Evolutionary conservation across 1,140 invertebrate genomes (phyloP), one percentile per base, ranked within the genome.

Genomic region (Schmidtea mediterranea): DNA sequence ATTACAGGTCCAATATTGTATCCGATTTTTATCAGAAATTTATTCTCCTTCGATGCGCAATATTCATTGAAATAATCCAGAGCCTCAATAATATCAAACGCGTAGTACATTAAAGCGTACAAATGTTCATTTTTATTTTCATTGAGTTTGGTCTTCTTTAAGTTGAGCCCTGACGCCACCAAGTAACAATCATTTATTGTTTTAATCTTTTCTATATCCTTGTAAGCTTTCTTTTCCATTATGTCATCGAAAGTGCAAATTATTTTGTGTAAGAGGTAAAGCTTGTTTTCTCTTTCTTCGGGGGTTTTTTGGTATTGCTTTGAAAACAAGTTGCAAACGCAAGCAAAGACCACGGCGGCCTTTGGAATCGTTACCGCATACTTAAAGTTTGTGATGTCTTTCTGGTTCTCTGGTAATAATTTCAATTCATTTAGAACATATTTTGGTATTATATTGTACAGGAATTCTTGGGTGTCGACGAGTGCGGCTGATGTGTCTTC

Each of bases 101-200:
- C 79, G 59, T 87, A 90, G 54, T 86, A 79, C 70, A 89, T 74
- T 0, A 89, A 61, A 19, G 80, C 76, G 61, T 90, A 83, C 9
- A 26, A 13, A 38, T 76, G 73, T 55, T 79, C 66, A 46, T 77
- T 70, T 61, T 73, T 69, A 51, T 69, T 71, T 16, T 57, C 69
- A 51, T 69, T 71, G 16, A 57, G 52, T 1, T 70, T 56, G 51
- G 75, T 68, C 52, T 74, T 71, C 0, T 79, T 77, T 8, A 21
- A 19, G 66, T 87, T 82, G 13, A 92, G 68, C 0, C 86, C 86
- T 9, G 87, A 79, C 0, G 84, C 86, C 1, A 82, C 83, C 83
- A 92, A 92, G 62, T 87, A 92, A 2, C 82, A 89, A 10, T 79
- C 82, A 9, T 83, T 82, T 10, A 90, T 80, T 1, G 84, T 92